Evolutionary conservation across 2,113 vertebrate species (phyloP).

Genomic region (Mobula hypostoma): DNA sequence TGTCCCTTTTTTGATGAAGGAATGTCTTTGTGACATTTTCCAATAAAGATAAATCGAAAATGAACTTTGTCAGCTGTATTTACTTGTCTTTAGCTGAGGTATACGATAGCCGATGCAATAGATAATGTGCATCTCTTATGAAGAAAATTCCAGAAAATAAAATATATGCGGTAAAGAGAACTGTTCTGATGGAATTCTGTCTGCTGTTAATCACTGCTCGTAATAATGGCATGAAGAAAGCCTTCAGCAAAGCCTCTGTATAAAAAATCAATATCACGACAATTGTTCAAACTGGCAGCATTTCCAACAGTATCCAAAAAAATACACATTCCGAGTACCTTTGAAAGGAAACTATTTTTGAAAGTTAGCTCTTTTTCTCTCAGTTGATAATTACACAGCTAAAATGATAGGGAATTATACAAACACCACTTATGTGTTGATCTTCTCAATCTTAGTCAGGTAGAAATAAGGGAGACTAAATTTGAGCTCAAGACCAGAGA

Average conservation of each 20-base stretch:
- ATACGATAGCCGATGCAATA: neutral
- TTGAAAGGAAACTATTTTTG: neutral
- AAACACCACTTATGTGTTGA: neutral
- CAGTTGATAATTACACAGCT: neutral
- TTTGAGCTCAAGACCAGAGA: neutral
- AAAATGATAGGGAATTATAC: neutral
- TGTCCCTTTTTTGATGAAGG: conserved; percentile 45
- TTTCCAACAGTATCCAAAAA: neutral
- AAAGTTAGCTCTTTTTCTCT: neutral
- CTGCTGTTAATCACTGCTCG: neutral
- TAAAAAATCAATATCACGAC: neutral
- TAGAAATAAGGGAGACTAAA: neutral
- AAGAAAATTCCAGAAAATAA: conserved; percentile 6
- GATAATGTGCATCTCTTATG: neutral
- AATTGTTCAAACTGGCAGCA: neutral
- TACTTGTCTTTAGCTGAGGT: conserved; percentile 42
- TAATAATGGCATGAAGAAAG: neutral
- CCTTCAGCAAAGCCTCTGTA: too few species aligned
- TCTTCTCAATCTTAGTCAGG: neutral
- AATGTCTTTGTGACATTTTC: conserved; percentile 59
- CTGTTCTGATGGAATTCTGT: neutral
- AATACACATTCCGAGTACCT: neutral
- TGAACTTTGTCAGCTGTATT: conserved; percentile 54
- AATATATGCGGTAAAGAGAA: neutral
- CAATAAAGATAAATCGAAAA: conserved; percentile 58